Evolutionary conservation across 2,888 invertebrate species (phyloP), one percentile per base, ranked within the genome.

Genomic region (Sussaba pulchella): DNA sequence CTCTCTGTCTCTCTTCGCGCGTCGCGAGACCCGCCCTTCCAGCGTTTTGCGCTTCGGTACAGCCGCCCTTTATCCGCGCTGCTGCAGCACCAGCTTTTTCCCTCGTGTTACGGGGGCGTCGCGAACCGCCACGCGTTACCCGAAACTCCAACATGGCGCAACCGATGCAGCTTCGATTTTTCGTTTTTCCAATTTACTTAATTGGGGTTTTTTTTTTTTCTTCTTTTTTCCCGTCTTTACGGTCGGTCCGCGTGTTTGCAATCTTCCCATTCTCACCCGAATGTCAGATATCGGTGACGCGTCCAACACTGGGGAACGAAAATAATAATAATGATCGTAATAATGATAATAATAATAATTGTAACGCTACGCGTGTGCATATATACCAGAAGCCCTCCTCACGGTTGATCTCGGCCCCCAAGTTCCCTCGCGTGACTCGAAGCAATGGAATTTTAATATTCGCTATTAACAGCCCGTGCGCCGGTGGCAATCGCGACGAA

Each of bases 401-500:
- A 41, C 26, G 26, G 54, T 31, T 2, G 31, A 31, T 31, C 24
- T 31, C 14, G 14, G 21, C 54, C 12, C 14, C 63, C 39, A 31
- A 59, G 43, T n/a, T n/a, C n/a, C 50, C 54, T 83, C 72, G 81
- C 81, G 76, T 83, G 81, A 81, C 78, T 73, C 31, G 61, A 24
- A 43, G 81, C 79, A 52, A 76, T 83, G 76, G 73, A 83, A 81
- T 77, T 76, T 81, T 78, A 71, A 80, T 80, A 79, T 78, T 74
- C 57, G 57, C 71, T 80, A 72, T 76, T 80, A 72, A 57, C 52
- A 75, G 64, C 39, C 59, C 54, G 59, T 52, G 67, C 47, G 21
- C 63, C 88, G 85, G 87, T 88, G 86, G 87, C 85, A 84, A 85
- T 85, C 67, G 83, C 76, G 72, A 64, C 77, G 73, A 76, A 69